Percentiles rank a stretch among this genome's conserved stretches.
phyloP scores from a whole-genome alignment of 2,888 invertebrate species.

The Drosophila anceps region DNA sequence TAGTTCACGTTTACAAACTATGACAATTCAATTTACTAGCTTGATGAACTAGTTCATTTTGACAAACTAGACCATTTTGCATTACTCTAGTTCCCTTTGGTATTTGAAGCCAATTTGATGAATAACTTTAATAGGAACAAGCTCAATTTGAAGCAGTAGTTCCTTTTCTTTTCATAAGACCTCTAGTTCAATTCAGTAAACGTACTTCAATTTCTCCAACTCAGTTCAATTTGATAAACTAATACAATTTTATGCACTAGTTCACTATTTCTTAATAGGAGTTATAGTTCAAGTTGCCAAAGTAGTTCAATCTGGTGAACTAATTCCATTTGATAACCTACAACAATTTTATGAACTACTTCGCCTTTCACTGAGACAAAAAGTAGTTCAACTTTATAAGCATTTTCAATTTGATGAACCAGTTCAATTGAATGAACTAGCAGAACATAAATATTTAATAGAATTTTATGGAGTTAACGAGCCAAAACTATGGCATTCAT shows the following conservation, averaged over 20 bases:
- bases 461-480: not conserved
- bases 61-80: not conserved
- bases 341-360: too few species aligned
- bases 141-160: not conserved
- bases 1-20: not conserved
- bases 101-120: not conserved
- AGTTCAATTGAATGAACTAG: not conserved
- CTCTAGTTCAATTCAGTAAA: not conserved
- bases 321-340: not conserved
- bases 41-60: not conserved
- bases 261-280: too few species aligned
- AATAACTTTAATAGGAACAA: too few species aligned
- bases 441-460: not conserved
- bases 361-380: too few species aligned
- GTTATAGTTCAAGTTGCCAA: too few species aligned
- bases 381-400: too few species aligned
- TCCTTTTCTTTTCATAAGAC: too few species aligned
- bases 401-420: not conserved
- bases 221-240: not conserved
- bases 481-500: not conserved
- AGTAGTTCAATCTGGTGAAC: too few species aligned
- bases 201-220: too few species aligned
- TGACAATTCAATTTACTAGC: too few species aligned
- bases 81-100: not conserved
- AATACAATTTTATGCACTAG: not conserved